A percentile compares a stretch with the other conserved stretches of the same genome.
Conservation (phyloP, 2,888 invertebrate species). For the Craniophora ligustri region DNA sequence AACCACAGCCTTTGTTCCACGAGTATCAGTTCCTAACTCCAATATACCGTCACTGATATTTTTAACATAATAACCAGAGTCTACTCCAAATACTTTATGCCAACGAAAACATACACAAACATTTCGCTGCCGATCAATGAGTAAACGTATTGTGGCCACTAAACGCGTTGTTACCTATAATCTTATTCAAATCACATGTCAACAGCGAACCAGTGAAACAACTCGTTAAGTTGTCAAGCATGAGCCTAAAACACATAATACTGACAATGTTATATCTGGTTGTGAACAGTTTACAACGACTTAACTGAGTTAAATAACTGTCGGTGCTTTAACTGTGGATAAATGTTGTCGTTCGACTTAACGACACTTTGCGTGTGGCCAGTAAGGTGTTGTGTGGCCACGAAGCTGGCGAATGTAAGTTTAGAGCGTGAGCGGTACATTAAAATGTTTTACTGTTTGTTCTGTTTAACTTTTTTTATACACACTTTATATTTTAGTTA, state of each 20-base stretch:
- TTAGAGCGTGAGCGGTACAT: constrained; percentile 6
- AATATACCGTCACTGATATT: too few species aligned
- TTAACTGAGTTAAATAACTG: constrained; percentile 49
- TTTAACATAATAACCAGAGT: too few species aligned
- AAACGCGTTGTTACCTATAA: constrained; percentile 3
- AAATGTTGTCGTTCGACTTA: constrained; percentile 79
- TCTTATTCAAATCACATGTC: constrained; percentile 30
- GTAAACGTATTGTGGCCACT: too few species aligned
- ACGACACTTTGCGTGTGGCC: constrained; percentile 78
- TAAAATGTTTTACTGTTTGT: too few species aligned
- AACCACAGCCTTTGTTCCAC: too few species aligned
- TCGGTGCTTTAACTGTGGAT: constrained; percentile 65
- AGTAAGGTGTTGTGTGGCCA: constrained; percentile 50
- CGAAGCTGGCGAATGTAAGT: neutral
- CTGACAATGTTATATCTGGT: constrained; percentile 37
- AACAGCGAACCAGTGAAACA: constrained; percentile 28
- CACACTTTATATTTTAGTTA: too few species aligned
- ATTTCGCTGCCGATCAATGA: too few species aligned
- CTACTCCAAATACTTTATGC: too few species aligned
- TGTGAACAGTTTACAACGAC: constrained; percentile 47
- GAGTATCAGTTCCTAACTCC: too few species aligned
- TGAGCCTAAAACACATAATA: constrained; percentile 29
- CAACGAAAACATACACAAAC: too few species aligned
- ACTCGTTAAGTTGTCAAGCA: constrained; percentile 43
- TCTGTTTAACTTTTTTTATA: too few species aligned